Percentiles rank a stretch among this genome's conserved stretches.
These are phyloP conservation scores for Trematocara macrostoma DNA, from an alignment of 2,113 vertebrate genomes.

Conservation along the genomic window DNA sequence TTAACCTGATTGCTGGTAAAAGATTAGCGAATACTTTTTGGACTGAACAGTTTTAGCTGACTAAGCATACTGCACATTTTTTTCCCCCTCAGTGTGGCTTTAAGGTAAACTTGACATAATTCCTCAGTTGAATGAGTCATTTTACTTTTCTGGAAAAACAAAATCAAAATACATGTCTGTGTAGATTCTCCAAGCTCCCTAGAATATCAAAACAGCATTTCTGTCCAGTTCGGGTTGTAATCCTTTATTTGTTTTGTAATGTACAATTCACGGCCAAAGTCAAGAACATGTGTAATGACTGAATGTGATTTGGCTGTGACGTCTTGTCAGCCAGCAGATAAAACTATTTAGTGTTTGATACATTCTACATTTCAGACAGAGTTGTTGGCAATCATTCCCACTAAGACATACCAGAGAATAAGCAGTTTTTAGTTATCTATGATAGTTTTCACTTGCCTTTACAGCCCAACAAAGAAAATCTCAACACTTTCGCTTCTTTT, in stretches of 20 bases:
- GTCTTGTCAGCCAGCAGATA: not conserved
- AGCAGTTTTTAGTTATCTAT: not conserved
- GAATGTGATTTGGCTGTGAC: not conserved
- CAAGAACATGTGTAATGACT: too few species aligned
- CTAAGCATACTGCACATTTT: not conserved
- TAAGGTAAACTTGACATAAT: not conserved
- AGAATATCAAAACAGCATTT: not conserved
- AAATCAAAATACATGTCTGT: not conserved
- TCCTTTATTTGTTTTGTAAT: not conserved
- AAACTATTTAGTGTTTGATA: not conserved
- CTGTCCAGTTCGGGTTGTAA: not conserved
- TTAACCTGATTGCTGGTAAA: not conserved
- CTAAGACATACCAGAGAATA: not conserved
- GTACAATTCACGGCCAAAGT: fast-evolving
- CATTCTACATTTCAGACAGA: not conserved
- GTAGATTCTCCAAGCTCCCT: not conserved
- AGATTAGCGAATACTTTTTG: not conserved
- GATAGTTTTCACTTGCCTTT: not conserved
- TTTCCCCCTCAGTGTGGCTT: fast-evolving
- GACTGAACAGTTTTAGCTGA: not conserved
- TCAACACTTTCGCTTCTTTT: not conserved
- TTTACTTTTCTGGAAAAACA: not conserved
- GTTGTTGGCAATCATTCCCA: not conserved
- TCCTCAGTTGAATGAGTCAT: not conserved
- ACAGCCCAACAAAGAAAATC: not conserved